phyloP scores from a whole-genome alignment of 2,113 vertebrate species.

The Pipra filicauda region DNA sequence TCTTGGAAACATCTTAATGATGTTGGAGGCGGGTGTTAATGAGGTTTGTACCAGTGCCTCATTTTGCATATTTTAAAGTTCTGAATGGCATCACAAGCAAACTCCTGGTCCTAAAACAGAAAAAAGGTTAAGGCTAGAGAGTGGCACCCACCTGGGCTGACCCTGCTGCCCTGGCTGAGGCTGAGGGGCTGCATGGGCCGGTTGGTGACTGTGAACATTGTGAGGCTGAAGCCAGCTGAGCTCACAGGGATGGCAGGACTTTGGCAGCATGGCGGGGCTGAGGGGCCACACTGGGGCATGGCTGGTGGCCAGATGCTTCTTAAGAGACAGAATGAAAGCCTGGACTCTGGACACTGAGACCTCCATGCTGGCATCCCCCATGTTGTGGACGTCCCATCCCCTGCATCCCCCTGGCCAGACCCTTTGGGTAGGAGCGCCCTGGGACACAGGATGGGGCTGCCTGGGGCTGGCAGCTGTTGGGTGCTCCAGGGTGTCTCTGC shows the following conservation, averaged over 20 bases:
- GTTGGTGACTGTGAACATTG: background rate
- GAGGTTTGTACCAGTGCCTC: conserved; percentile 78
- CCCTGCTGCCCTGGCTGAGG: background rate
- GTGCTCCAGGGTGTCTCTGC: background rate
- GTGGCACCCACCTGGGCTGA: background rate
- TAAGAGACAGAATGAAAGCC: background rate
- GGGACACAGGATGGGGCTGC: background rate
- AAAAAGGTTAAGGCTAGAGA: background rate
- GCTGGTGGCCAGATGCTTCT: background rate
- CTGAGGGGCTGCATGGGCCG: background rate
- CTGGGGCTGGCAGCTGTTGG: background rate
- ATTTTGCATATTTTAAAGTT: conserved; percentile 78
- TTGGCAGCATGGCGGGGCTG: accelerated
- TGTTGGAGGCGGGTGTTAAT: conserved; percentile 89
- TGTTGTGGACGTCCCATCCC: accelerated
- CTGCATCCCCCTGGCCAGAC: background rate
- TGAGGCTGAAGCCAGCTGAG: accelerated
- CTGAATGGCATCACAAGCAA: conserved; percentile 57
- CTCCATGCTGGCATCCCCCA: accelerated
- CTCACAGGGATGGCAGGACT: accelerated
- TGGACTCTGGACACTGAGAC: background rate
- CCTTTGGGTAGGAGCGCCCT: background rate
- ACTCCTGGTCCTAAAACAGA: conserved; percentile 44
- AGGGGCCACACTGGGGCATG: accelerated
- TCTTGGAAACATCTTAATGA: conserved; percentile 96